Evolutionary conservation across 2,888 invertebrate genomes (phyloP).

Genomic region (Pachymerium ferrugineum): DNA sequence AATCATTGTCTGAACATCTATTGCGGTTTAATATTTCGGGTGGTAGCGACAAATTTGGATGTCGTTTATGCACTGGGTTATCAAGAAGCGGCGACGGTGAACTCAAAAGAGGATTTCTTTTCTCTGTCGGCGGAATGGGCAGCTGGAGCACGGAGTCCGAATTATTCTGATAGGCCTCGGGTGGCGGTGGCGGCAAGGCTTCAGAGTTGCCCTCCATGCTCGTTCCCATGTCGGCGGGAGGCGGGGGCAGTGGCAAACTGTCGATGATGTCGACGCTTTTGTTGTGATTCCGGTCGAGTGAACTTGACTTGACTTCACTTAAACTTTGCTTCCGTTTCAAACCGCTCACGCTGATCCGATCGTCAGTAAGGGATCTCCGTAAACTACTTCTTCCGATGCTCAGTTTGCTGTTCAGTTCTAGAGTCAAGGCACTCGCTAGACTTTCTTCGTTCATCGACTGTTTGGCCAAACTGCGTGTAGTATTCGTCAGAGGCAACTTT

Average conservation of each 20-base stretch:
- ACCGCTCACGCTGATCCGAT: constrained; percentile 35
- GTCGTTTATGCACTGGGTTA: constrained; percentile 36
- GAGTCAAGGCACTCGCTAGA: constrained; percentile 39
- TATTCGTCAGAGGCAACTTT: constrained; percentile 86
- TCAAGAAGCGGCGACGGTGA: constrained; percentile 32
- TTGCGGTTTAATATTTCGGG: constrained; percentile 18
- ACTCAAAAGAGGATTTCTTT: constrained; percentile 32
- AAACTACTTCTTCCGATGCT: constrained; percentile 45
- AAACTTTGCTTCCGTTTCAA: constrained; percentile 32
- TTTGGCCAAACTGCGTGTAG: constrained; percentile 82
- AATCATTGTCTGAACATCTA: background rate
- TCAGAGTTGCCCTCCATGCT: constrained; percentile 37
- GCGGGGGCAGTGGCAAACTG: constrained; percentile 62
- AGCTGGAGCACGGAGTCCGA: constrained; percentile 37
- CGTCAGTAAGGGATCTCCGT: constrained; percentile 39
- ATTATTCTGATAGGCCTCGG: constrained; percentile 41
- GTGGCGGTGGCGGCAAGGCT: constrained; percentile 43
- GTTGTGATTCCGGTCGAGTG: background rate
- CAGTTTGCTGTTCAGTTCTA: constrained; percentile 36
- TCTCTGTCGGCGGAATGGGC: constrained; percentile 28
- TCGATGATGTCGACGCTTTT: constrained; percentile 43
- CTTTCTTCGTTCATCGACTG: constrained; percentile 59
- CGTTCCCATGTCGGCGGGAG: constrained; percentile 61
- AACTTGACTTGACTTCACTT: background rate
- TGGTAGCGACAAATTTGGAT: constrained; percentile 37